phyloP scores from a whole-genome alignment of 2,797 vertebrate genomes.

The Coilia nasus region DNA sequence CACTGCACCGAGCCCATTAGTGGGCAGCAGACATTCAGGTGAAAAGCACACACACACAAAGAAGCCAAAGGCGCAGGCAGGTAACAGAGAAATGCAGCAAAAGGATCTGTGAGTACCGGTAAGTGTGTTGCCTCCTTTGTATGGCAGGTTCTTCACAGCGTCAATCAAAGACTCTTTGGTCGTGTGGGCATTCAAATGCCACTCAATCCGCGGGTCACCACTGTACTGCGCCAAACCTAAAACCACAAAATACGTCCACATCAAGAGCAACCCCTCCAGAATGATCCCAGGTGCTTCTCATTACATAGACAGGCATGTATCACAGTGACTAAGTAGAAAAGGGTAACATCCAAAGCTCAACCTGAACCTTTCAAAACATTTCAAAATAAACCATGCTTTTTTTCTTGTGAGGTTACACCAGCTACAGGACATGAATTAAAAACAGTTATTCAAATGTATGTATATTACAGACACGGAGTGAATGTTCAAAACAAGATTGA shows the following conservation, averaged over 20 bases:
- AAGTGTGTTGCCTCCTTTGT: constrained; percentile 96
- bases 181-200: constrained; percentile 87
- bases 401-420: too few relatives aligned
- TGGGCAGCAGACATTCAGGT: neutral
- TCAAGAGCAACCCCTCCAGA: constrained; percentile 17
- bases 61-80: neutral
- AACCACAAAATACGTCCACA: constrained; percentile 33
- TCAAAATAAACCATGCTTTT: too few relatives aligned
- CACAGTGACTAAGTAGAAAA: too few relatives aligned
- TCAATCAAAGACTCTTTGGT: constrained; percentile 90
- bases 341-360: too few relatives aligned
- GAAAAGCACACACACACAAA: neutral
- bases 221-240: constrained; percentile 80
- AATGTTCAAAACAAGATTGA: too few relatives aligned
- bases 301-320: neutral
- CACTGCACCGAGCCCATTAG: neutral
- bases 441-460: too few relatives aligned
- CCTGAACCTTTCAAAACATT: too few relatives aligned
- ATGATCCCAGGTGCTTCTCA: neutral
- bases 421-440: neutral
- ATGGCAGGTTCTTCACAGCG: constrained; percentile 90
- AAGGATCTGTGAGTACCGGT: constrained; percentile 76
- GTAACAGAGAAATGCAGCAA: neutral
- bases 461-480: neutral
- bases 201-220: constrained; percentile 93